A percentile compares a stretch with the other conserved stretches of the same genome.
These are phyloP conservation scores for Myotis planiceps DNA, from an alignment of 2,797 vertebrate genomes.

Conservation along the genomic window DNA sequence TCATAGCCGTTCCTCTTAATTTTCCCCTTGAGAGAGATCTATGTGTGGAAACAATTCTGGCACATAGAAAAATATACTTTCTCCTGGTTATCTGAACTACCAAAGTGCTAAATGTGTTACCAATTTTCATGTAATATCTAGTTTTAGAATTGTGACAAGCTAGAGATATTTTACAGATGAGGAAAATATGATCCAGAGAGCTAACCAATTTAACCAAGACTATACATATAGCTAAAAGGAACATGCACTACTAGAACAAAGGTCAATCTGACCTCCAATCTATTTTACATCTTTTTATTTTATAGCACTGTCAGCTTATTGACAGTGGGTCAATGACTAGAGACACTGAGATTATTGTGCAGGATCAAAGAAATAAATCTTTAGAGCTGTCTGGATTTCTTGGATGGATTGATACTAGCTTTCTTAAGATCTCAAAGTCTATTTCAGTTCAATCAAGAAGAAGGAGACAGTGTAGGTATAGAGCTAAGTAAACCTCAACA, in stretches of 20 bases:
- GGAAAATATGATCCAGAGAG: not conserved
- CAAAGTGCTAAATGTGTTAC: not conserved
- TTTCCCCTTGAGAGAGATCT: not conserved
- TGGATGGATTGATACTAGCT: not conserved
- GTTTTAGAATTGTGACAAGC: not conserved
- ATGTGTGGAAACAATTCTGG: not conserved
- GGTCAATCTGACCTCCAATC: not conserved
- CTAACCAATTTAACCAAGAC: not conserved
- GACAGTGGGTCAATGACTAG: not conserved
- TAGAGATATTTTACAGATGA: not conserved
- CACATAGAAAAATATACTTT: not conserved
- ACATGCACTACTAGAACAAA: not conserved
- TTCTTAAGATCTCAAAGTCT: not conserved
- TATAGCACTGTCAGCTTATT: not conserved
- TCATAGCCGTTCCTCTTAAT: not conserved
- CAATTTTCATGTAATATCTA: not conserved
- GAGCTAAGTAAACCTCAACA: not conserved
- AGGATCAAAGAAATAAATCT: not conserved
- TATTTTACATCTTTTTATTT: not conserved
- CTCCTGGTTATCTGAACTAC: not conserved
- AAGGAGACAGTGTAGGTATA: not conserved
- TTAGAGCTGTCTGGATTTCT: not conserved
- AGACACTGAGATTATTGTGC: not conserved
- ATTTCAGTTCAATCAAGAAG: not conserved
- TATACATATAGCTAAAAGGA: not conserved